phyloP scores from a whole-genome alignment of 2,113 vertebrate species.

The Typhlomys cinereus region DNA sequence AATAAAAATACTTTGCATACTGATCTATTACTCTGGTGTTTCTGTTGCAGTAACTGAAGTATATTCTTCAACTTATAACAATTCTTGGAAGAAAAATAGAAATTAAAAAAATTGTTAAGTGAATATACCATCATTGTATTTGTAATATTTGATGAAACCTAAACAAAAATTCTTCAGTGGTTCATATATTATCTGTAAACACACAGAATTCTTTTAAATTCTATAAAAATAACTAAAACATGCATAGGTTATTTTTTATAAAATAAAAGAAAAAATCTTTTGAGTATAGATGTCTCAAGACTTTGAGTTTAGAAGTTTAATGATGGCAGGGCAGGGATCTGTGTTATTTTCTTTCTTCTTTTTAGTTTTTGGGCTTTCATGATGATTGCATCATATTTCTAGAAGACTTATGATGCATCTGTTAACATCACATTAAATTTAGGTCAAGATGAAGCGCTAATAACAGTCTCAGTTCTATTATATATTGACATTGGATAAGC shows the following conservation, averaged over 20 bases:
- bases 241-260: not conserved
- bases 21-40: too few species aligned
- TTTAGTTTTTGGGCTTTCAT: too few species aligned
- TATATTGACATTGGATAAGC: not conserved
- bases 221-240: not conserved
- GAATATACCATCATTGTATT: not conserved
- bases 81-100: too few species aligned
- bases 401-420: not conserved
- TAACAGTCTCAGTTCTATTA: not conserved
- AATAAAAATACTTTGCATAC: too few species aligned
- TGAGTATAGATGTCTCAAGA: not conserved
- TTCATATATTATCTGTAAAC: not conserved
- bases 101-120: not conserved
- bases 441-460: not conserved
- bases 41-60: too few species aligned
- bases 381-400: not conserved
- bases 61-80: too few species aligned
- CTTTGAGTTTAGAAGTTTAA: not conserved
- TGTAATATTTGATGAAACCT: not conserved
- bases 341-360: not conserved
- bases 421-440: not conserved
- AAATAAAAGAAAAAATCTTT: not conserved
- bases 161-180: not conserved
- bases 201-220: not conserved
- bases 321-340: not conserved